Evolutionary conservation across 2,888 invertebrate species (phyloP), one percentile per base, ranked within the genome.

Genomic region (Noctua comes): DNA sequence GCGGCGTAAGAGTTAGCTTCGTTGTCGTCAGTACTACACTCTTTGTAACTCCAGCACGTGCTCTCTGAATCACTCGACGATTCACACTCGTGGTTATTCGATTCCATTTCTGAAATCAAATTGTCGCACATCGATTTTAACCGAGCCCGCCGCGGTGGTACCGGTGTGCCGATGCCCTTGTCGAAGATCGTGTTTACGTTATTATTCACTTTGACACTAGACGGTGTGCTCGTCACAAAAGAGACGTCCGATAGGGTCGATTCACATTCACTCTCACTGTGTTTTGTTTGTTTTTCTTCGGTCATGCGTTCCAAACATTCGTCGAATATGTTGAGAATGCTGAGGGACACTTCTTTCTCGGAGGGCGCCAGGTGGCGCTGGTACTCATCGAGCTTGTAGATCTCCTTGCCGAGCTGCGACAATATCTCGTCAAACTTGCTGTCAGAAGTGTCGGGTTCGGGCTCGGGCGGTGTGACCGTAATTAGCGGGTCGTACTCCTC

Each of bases 1-100:
- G 91, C 94, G 7, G 95, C 95, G 91, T 97, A 97, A 46, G 94
- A 92, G 86, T 93, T 93, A 1, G 86, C 83, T 43, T 94, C 94
- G 59, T 93, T 94, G 18, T 92, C 91, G 71, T 95, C 95, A 7
- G 91, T 91, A 74, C 91, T 94, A 84, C 96, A 96, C 82, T 95
- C 96, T 87, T 96, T 95, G 91, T 97, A 97, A 78, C 96, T 96
- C 97, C 97, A 97, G 79, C 96, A 95, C 51, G 96, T 96, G 91
- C 96, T 97, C 75, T 93, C 95, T 0, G 96, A 96, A 82, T 96
- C 96, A 82, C 94, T 95, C 64, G 95, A 95, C 0, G 95, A 93
- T 27, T 93, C 92, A 27, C 83, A 87, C 69, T 92, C 89, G 6
- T 91, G 89, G 43, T 91, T 90, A 62, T 79, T 88, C 73, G 70